Conservation (phyloP, 2,113 vertebrate genomes). For the Herpetotheres cachinnans region DNA sequence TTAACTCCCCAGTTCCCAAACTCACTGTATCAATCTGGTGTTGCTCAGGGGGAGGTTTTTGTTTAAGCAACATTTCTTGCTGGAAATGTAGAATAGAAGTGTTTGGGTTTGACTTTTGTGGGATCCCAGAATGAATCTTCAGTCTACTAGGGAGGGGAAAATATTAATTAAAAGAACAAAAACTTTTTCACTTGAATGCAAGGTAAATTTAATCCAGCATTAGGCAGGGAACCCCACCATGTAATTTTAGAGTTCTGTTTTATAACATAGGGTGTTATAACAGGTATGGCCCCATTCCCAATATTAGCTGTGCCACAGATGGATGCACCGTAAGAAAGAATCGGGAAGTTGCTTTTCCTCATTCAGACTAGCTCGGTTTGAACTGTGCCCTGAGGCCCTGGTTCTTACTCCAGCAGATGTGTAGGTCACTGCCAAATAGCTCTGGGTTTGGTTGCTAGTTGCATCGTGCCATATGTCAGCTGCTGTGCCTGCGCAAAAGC, state of each 20-base stretch:
- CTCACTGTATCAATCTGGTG: background rate
- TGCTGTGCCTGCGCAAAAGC: background rate
- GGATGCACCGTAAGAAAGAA: background rate
- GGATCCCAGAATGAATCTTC: background rate
- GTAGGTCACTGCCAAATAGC: slow-evolving; percentile 15
- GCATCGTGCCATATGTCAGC: slow-evolving; percentile 16
- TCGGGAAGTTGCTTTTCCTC: background rate
- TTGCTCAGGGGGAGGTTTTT: background rate
- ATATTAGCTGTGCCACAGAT: background rate
- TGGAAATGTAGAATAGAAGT: background rate
- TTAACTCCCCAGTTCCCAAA: background rate
- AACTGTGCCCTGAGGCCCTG: background rate
- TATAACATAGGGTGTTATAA: background rate
- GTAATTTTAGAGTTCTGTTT: background rate
- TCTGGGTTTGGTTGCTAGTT: slow-evolving; percentile 12
- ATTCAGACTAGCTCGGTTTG: background rate
- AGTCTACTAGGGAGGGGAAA: background rate
- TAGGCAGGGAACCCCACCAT: background rate
- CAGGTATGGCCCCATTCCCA: background rate
- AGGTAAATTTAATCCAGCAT: background rate
- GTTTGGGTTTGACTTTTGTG: background rate
- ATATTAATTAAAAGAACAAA: background rate
- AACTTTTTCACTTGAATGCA: background rate
- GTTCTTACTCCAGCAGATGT: background rate
- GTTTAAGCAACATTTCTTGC: background rate